A percentile compares a stretch with the other conserved stretches of the same genome.
These are phyloP conservation scores for Oceanodroma tethys DNA, from an alignment of 2,113 vertebrate species.

Conservation along the genomic window DNA sequence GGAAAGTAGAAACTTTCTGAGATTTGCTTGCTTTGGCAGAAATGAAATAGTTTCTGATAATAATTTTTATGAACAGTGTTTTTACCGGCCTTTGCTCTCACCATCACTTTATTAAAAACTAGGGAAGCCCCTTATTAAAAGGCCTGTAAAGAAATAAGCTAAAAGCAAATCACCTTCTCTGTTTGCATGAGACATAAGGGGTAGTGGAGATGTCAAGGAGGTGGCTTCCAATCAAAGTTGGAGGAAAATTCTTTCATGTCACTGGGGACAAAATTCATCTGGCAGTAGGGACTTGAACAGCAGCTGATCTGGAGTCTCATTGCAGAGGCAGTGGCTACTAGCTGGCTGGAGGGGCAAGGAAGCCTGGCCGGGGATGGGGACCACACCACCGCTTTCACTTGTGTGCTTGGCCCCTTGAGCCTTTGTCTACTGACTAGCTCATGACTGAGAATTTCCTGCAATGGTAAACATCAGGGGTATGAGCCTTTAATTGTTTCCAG, in stretches of 20 bases:
- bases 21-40: constrained; percentile 24
- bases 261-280: background rate
- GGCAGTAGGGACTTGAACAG: background rate
- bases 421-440: background rate
- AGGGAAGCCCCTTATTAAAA: background rate
- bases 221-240: background rate
- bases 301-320: background rate
- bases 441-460: background rate
- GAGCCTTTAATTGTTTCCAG: background rate
- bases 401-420: fast-evolving
- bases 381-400: background rate
- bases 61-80: background rate
- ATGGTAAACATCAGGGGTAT: fast-evolving
- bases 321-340: background rate
- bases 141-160: background rate
- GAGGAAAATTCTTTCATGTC: background rate
- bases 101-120: background rate
- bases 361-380: background rate
- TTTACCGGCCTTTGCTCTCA: background rate
- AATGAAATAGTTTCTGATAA: background rate
- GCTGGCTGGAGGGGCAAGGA: background rate
- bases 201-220: background rate
- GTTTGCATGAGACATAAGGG: background rate
- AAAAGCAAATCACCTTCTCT: background rate
- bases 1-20: background rate